A percentile compares a stretch with the other conserved stretches of the same genome.
These are phyloP conservation scores for Steromphala cineraria DNA, from an alignment of 2,888 invertebrate species.

Conservation along the genomic window DNA sequence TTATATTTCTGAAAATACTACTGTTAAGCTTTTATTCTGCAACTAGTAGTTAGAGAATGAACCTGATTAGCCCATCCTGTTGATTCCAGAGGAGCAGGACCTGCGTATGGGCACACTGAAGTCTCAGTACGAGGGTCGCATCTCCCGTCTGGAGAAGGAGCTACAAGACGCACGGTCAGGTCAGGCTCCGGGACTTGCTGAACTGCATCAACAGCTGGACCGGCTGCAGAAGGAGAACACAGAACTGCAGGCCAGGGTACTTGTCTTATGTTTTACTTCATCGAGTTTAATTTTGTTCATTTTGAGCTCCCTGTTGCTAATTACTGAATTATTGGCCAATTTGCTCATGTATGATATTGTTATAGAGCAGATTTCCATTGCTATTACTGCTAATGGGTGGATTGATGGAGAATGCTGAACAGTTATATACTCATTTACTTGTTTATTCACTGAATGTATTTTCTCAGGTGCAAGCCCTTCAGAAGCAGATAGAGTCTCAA, in stretches of 20 bases:
- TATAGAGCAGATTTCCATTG: too few relatives aligned
- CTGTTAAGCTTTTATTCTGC: too few relatives aligned
- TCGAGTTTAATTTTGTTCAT: too few relatives aligned
- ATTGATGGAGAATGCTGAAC: too few relatives aligned
- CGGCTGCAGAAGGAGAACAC: constrained; percentile 55
- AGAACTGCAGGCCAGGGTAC: constrained; percentile 66
- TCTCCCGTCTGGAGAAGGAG: constrained; percentile 55
- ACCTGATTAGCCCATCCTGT: neutral
- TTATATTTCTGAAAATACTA: too few relatives aligned
- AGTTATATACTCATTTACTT: too few relatives aligned
- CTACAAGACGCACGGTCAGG: constrained; percentile 31
- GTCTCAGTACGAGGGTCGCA: constrained; percentile 51
- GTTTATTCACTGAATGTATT: neutral
- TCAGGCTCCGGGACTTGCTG: constrained; percentile 24
- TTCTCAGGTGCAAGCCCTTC: constrained; percentile 32
- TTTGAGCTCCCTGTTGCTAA: too few relatives aligned
- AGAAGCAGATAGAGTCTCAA: constrained; percentile 54
- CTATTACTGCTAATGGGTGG: too few relatives aligned
- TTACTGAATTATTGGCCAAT: too few relatives aligned
- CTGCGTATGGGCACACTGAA: constrained; percentile 38
- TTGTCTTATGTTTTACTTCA: too few relatives aligned
- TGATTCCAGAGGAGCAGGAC: constrained; percentile 44
- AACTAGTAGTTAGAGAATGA: too few relatives aligned
- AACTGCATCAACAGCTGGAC: constrained; percentile 65
- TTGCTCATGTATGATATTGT: too few relatives aligned